Percentiles rank a stretch among this genome's conserved stretches.
Evolutionary conservation across 1,140 invertebrate genomes (phyloP).

Genomic region (Micrasema longulum): DNA sequence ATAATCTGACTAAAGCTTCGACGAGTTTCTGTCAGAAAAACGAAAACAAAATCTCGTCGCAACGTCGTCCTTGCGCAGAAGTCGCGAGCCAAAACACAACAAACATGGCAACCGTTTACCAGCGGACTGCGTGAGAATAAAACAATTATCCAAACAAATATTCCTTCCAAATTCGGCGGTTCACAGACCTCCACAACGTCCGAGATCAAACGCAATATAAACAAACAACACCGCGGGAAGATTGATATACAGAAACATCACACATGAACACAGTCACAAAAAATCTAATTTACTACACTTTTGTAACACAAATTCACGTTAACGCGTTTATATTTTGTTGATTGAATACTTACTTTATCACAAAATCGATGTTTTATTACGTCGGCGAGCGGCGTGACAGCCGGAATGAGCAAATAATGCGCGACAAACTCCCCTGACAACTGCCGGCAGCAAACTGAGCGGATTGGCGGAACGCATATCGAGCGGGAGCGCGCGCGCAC

Average conservation of each 20-base stretch:
- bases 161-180: constrained; percentile 21
- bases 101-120: constrained; percentile 39
- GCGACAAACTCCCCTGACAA: constrained; percentile 25
- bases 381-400: constrained; percentile 46
- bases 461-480: constrained; percentile 43
- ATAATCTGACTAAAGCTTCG: no score
- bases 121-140: constrained; percentile 20
- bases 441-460: constrained; percentile 44
- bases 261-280: no score
- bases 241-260: no score
- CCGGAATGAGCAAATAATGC: constrained; percentile 13
- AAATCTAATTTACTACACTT: background rate
- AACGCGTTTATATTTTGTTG: constrained; percentile 9
- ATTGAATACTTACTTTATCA: constrained; percentile 40
- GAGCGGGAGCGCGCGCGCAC: constrained; percentile 42
- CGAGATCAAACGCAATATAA: constrained; percentile 30
- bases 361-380: constrained; percentile 37
- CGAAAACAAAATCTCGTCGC: no score
- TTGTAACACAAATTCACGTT: constrained; percentile 21
- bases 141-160: background rate
- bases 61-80: constrained; percentile 19
- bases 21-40: no score
- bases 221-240: constrained; percentile 32
- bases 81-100: constrained; percentile 44
- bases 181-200: constrained; percentile 39